phyloP scores from a whole-genome alignment of 2,888 invertebrate species.

The Cheilosia impressa region DNA sequence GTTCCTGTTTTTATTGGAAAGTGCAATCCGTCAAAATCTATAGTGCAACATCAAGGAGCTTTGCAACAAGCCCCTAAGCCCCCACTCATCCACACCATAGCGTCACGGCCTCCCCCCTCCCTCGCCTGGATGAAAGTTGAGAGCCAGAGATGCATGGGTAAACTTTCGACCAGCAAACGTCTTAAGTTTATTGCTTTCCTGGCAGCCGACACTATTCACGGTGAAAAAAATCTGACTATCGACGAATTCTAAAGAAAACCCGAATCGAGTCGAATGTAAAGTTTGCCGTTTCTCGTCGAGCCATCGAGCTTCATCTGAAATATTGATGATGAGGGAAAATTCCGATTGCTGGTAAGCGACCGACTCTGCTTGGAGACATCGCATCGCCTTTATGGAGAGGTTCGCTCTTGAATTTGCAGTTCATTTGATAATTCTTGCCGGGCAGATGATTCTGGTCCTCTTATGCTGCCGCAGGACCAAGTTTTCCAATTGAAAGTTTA shows the following conservation, averaged over 20 bases:
- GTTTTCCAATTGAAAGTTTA: constrained; percentile 62
- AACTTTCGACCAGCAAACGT: constrained; percentile 68
- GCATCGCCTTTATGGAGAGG: constrained; percentile 23
- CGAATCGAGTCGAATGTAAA: constrained; percentile 33
- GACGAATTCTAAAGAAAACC: constrained; percentile 44
- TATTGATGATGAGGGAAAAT: constrained; percentile 69
- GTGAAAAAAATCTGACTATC: constrained; percentile 57
- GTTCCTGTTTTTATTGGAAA: constrained; percentile 40
- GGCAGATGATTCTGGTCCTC: constrained; percentile 55
- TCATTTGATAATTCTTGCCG: constrained; percentile 72
- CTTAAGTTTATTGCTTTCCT: constrained; percentile 68
- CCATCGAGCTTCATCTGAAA: constrained; percentile 52
- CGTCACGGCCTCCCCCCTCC: too few species aligned
- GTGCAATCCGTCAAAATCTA: constrained; percentile 72
- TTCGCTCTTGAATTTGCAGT: constrained; percentile 67
- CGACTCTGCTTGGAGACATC: constrained; percentile 7
- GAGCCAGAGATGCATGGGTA: constrained; percentile 16
- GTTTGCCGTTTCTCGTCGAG: constrained; percentile 55
- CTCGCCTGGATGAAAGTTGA: background rate
- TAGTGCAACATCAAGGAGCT: constrained; percentile 69
- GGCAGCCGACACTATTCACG: constrained; percentile 28
- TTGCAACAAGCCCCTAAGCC: constrained; percentile 56
- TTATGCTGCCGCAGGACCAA: constrained; percentile 46
- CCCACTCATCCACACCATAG: constrained; percentile 53
- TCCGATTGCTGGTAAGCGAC: constrained; percentile 20